These are phyloP conservation scores for Erpornis zantholeuca DNA, from an alignment of 2,113 vertebrate species.

Conservation along the genomic window DNA sequence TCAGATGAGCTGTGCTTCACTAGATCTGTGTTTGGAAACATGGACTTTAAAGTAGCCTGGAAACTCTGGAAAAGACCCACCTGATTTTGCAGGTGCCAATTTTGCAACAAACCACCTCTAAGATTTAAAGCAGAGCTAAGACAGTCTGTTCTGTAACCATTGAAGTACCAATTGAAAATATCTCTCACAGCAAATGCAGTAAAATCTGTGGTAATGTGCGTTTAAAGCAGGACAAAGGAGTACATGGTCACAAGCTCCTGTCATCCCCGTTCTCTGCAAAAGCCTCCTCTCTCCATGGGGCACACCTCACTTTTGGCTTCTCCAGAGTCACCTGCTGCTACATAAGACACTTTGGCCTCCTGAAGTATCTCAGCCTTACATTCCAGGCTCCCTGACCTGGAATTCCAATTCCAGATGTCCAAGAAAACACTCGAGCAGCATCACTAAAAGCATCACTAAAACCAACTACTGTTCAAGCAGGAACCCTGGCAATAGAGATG, in stretches of 20 bases:
- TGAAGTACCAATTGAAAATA: fast-evolving
- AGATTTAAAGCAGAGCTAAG: neutral
- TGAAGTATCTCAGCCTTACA: neutral
- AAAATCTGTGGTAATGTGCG: neutral
- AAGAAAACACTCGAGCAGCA: neutral
- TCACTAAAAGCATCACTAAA: neutral
- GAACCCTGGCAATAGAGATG: fast-evolving
- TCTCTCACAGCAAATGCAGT: neutral
- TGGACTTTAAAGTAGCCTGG: neutral
- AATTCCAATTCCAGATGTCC: neutral
- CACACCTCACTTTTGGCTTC: neutral
- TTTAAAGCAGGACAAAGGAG: neutral
- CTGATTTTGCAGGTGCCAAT: neutral
- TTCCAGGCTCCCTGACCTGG: neutral
- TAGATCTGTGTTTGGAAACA: neutral
- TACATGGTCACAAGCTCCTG: neutral
- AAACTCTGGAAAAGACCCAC: neutral
- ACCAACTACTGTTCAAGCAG: neutral
- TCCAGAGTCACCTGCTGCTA: neutral
- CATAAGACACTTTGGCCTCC: neutral
- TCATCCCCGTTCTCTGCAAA: neutral
- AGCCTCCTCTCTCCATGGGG: neutral
- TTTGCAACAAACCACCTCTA: neutral
- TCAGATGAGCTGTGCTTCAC: neutral
- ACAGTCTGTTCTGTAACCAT: neutral